Conservation (phyloP, 2,888 invertebrate species). For the Meloe dianella region DNA sequence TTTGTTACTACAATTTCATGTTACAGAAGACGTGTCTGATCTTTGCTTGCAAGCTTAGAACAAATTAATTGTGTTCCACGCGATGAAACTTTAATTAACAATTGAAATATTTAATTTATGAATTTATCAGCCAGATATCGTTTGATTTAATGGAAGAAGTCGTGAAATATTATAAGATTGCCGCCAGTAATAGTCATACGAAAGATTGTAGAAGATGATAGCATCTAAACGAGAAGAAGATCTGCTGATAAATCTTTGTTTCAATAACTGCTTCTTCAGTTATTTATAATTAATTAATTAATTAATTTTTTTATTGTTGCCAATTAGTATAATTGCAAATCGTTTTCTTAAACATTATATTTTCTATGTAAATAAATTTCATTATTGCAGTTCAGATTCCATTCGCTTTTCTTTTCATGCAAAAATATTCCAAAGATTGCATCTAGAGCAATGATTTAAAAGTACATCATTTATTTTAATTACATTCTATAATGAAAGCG, state of each 20-base stretch:
- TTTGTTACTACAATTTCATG: neutral
- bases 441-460: conserved; percentile 7
- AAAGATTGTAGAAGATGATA: neutral
- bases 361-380: neutral
- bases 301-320: neutral
- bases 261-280: neutral
- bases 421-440: neutral
- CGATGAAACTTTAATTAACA: neutral
- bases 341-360: neutral
- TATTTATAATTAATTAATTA: neutral
- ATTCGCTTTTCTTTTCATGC: neutral
- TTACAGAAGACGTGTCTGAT: neutral
- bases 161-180: neutral
- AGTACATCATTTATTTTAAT: conserved; percentile 9
- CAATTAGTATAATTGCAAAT: neutral
- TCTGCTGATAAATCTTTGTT: neutral
- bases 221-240: neutral
- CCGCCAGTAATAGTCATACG: neutral
- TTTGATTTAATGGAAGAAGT: neutral
- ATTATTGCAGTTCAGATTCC: neutral
- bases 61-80: neutral
- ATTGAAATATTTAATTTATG: neutral
- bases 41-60: neutral
- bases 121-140: neutral
- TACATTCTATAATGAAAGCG: neutral